Conservation (phyloP, 2,888 invertebrate genomes). For the Willowsia nigromaculata region DNA sequence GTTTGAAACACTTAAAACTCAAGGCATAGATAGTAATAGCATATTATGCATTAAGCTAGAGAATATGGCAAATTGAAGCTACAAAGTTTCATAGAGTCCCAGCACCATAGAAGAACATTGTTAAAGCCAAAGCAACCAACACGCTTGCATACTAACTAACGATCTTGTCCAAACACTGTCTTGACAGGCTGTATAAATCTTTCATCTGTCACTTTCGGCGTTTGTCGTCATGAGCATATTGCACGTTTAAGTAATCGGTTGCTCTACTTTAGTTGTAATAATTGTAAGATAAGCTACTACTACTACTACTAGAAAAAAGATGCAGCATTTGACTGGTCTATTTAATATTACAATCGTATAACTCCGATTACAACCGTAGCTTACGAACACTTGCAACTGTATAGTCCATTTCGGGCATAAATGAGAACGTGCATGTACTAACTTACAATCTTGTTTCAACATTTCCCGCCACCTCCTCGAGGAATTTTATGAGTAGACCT, state of each 20-base stretch:
- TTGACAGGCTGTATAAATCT: slow-evolving; percentile 45
- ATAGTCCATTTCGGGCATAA: neutral
- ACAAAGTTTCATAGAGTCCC: too few species aligned
- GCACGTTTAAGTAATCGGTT: neutral
- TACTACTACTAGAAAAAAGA: neutral
- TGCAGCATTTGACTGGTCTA: slow-evolving; percentile 29
- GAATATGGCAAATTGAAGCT: too few species aligned
- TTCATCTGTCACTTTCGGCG: slow-evolving; percentile 18
- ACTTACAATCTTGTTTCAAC: neutral
- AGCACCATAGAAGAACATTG: too few species aligned
- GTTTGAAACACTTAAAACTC: too few species aligned
- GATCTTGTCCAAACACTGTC: neutral
- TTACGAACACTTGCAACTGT: neutral
- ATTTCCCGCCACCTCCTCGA: neutral
- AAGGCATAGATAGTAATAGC: too few species aligned
- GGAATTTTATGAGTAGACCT: neutral
- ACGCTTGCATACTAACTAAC: too few species aligned
- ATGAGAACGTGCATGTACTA: neutral
- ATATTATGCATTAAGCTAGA: too few species aligned
- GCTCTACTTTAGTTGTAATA: neutral
- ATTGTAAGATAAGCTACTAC: neutral
- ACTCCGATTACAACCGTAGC: neutral
- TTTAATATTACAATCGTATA: neutral
- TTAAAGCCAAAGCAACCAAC: too few species aligned
- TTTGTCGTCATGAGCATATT: neutral